Evolutionary conservation across 2,888 invertebrate genomes (phyloP).

Genomic region (Thyatira batis): DNA sequence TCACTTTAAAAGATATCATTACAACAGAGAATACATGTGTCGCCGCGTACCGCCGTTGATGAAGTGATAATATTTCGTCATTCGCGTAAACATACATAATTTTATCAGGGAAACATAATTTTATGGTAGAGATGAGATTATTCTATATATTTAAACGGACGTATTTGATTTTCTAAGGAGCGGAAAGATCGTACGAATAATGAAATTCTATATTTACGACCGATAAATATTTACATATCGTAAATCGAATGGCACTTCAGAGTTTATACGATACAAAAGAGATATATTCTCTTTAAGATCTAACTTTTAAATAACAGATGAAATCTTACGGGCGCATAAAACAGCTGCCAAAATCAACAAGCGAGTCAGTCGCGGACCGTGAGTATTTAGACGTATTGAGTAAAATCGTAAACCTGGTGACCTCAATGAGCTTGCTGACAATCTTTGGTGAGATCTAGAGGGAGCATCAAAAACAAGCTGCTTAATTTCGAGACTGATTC

Average conservation of each 20-base stretch:
- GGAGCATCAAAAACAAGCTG: conserved; percentile 35
- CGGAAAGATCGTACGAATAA: conserved; percentile 31
- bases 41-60: conserved; percentile 3
- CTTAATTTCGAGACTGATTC: not conserved
- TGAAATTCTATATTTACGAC: conserved; percentile 42
- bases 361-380: conserved; percentile 37
- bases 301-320: conserved; percentile 34
- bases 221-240: conserved; percentile 56
- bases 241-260: conserved; percentile 47
- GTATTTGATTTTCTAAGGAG: conserved; percentile 6
- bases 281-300: conserved; percentile 37
- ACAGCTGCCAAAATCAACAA: conserved; percentile 62
- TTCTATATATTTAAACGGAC: not conserved
- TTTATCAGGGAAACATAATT: not conserved
- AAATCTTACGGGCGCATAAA: conserved; percentile 47
- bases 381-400: conserved; percentile 58
- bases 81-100: not conserved
- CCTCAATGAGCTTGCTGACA: conserved; percentile 57
- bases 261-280: conserved; percentile 33
- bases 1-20: conserved; percentile 26
- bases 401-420: conserved; percentile 71
- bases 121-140: not conserved
- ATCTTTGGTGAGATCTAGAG: conserved; percentile 34
- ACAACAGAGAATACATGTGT: conserved; percentile 19
- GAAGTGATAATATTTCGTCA: conserved; percentile 8